phyloP scores from a whole-genome alignment of 2,797 vertebrate species.

The Hapalemur alaotrensis region DNA sequence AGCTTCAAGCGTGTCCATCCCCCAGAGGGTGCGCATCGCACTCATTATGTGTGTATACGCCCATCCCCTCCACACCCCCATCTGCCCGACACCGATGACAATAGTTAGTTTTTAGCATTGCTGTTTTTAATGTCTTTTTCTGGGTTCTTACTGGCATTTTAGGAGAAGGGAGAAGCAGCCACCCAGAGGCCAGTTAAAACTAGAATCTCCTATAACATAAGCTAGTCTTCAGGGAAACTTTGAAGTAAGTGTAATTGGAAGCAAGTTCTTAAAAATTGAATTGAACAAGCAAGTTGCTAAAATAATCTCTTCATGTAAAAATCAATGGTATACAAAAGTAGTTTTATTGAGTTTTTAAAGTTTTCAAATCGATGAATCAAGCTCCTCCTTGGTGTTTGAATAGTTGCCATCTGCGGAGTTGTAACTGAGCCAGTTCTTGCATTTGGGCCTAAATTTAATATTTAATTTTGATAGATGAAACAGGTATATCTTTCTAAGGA shows the following conservation, averaged over 20 bases:
- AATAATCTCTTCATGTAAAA: slow-evolving; percentile 49
- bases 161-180: background rate
- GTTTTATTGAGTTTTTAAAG: slow-evolving; percentile 38
- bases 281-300: slow-evolving; percentile 47
- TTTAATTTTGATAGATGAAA: slow-evolving; percentile 34
- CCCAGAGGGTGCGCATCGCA: too few relatives aligned
- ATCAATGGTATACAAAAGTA: slow-evolving; percentile 28
- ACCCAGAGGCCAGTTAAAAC: slow-evolving; percentile 10
- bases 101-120: background rate
- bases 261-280: slow-evolving; percentile 8
- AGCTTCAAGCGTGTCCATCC: too few relatives aligned
- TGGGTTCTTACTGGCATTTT: background rate
- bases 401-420: slow-evolving; percentile 45
- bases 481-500: background rate
- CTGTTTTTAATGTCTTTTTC: background rate
- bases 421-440: slow-evolving; percentile 54
- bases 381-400: slow-evolving; percentile 37
- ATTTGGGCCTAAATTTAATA: slow-evolving; percentile 24
- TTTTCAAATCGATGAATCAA: slow-evolving; percentile 3
- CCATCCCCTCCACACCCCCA: too few relatives aligned
- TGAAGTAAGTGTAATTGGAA: slow-evolving; percentile 12
- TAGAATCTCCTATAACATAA: background rate
- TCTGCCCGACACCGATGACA: too few relatives aligned
- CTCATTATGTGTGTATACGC: too few relatives aligned
- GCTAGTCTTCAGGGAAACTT: slow-evolving; percentile 10